Percentiles rank a stretch among this genome's conserved stretches.
Conservation (phyloP, 2,888 invertebrate species). For the Agrilus biguttatus region DNA sequence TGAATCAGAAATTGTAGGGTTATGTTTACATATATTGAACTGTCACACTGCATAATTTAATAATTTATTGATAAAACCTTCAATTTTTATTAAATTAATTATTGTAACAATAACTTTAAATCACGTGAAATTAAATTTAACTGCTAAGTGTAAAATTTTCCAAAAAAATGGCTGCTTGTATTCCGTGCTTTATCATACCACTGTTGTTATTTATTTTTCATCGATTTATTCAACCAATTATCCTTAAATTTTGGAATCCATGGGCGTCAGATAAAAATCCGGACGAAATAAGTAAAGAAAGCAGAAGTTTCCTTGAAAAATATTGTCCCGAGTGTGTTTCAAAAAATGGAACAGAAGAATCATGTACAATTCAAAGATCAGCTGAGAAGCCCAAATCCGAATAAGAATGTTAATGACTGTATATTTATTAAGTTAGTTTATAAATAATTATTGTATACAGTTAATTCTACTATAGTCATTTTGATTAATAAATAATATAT, state of each 20-base stretch:
- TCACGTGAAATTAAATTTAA: too few relatives aligned
- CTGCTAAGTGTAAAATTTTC: too few relatives aligned
- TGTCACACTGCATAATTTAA: too few relatives aligned
- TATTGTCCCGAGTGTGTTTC: not conserved
- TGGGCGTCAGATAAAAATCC: conserved; percentile 33
- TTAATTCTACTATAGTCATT: not conserved
- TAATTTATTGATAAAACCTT: too few relatives aligned
- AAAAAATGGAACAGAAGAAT: not conserved
- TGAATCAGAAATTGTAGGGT: too few relatives aligned
- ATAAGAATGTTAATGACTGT: too few relatives aligned
- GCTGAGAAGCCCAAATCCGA: too few relatives aligned
- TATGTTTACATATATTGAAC: too few relatives aligned
- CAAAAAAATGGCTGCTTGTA: conserved; percentile 38
- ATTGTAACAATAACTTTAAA: too few relatives aligned
- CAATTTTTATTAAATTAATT: too few relatives aligned
- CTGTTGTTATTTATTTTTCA: conserved; percentile 71
- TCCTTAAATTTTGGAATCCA: conserved; percentile 70
- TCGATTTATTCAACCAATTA: conserved; percentile 67
- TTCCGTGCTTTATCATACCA: conserved; percentile 77
- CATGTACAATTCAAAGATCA: too few relatives aligned
- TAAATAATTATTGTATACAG: not conserved
- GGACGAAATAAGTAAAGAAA: conserved; percentile 37
- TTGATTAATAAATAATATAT: too few relatives aligned
- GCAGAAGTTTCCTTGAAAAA: conserved; percentile 10
- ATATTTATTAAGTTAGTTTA: not conserved